Conservation (phyloP, 2,113 vertebrate genomes). For the Semicossyphus pulcher region DNA sequence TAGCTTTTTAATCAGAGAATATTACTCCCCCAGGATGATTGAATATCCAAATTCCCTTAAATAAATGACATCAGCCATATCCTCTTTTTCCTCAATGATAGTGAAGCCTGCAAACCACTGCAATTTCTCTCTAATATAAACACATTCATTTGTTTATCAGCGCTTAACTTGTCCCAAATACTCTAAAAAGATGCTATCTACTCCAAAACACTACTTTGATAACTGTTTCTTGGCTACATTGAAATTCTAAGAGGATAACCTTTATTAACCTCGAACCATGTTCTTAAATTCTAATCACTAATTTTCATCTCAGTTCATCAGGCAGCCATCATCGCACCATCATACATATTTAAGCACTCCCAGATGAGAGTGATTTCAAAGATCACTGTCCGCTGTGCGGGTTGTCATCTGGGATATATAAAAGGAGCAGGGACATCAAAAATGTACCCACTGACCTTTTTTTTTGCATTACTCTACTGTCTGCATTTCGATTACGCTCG, state of each 20-base stretch:
- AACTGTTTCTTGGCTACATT: not conserved
- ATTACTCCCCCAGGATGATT: too few species aligned
- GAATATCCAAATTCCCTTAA: too few species aligned
- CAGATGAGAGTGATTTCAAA: conserved; percentile 54
- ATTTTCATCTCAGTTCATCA: conserved; percentile 33
- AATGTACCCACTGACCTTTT: conserved; percentile 49
- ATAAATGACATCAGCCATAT: too few species aligned
- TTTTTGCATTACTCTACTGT: conserved; percentile 53
- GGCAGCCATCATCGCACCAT: conserved; percentile 28
- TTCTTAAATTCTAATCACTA: conserved; percentile 7
- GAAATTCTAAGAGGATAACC: not conserved
- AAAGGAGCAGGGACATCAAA: conserved; percentile 56
- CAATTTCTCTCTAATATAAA: not conserved
- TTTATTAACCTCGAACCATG: not conserved
- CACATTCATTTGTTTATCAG: not conserved
- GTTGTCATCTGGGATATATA: conserved; percentile 27
- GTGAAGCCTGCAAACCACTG: not conserved
- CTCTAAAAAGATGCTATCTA: not conserved
- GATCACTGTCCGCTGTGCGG: conserved; percentile 23
- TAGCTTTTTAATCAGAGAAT: too few species aligned
- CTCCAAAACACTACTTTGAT: not conserved
- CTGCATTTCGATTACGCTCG: conserved; percentile 57
- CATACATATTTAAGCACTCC: conserved; percentile 69
- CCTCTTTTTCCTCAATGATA: too few species aligned
- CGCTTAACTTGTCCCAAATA: not conserved